Percentiles rank a stretch among this genome's conserved stretches.
Evolutionary conservation across 2,888 invertebrate genomes (phyloP).

Genomic region (Tetranychus truncatus): DNA sequence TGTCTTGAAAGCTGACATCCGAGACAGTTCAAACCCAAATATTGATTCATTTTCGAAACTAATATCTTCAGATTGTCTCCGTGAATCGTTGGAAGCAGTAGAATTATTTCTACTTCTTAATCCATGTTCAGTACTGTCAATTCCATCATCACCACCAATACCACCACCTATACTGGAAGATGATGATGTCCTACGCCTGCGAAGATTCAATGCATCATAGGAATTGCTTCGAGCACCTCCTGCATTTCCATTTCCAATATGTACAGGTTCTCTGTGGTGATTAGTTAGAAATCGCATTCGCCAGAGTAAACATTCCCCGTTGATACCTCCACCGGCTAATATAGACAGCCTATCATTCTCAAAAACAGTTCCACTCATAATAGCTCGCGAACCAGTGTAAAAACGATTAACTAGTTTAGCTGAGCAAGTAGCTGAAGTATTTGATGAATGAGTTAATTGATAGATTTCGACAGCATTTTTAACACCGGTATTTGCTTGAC

Average conservation of each 20-base stretch:
- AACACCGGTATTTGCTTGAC: constrained; percentile 87
- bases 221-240: not conserved
- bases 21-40: not conserved
- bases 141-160: not conserved
- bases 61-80: not conserved
- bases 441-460: constrained; percentile 66
- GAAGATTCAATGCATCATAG: not conserved
- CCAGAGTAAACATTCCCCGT: constrained; percentile 48
- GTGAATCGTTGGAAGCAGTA: not conserved
- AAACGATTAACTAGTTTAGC: not conserved
- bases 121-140: not conserved
- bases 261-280: constrained; percentile 36
- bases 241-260: constrained; percentile 2
- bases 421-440: constrained; percentile 24
- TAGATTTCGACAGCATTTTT: constrained; percentile 62
- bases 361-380: constrained; percentile 26
- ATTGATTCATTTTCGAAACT: not conserved
- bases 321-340: constrained; percentile 64
- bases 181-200: not conserved
- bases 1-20: not conserved
- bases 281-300: not conserved
- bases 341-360: constrained; percentile 44
- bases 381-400: constrained; percentile 28
- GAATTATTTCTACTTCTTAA: not conserved
- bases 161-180: not conserved